Evolutionary conservation across 2,888 invertebrate species (phyloP).

Genomic region (Cantharis flavilabris): DNA sequence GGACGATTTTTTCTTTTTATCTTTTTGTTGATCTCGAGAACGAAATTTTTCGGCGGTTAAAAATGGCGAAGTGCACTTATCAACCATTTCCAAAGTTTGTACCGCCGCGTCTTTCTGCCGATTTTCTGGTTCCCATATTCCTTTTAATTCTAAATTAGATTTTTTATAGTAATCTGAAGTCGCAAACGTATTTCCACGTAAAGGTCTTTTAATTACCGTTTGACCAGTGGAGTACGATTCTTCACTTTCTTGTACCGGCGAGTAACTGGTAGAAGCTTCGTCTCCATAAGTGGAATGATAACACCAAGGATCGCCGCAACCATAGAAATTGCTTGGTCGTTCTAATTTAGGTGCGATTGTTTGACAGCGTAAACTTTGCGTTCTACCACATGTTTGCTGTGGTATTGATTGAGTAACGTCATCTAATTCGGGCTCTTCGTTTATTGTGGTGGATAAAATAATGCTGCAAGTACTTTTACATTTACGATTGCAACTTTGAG

Average conservation of each 20-base stretch:
- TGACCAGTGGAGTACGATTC: conserved; percentile 50
- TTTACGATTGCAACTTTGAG: conserved; percentile 55
- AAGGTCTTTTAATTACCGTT: conserved; percentile 35
- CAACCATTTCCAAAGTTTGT: conserved; percentile 58
- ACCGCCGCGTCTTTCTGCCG: conserved; percentile 58
- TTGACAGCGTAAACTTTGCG: conserved; percentile 55
- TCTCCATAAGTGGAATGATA: conserved; percentile 48
- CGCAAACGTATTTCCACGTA: conserved; percentile 48
- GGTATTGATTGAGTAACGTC: conserved; percentile 23
- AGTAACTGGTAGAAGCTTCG: conserved; percentile 44
- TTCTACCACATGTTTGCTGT: conserved; percentile 45
- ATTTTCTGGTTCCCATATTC: conserved; percentile 5
- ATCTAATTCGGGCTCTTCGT: conserved; percentile 47
- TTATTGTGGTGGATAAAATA: conserved; percentile 61
- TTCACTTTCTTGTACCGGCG: conserved; percentile 55
- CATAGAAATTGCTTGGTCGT: conserved; percentile 42
- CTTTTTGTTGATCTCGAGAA: conserved; percentile 24
- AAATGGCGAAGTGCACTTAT: conserved; percentile 54
- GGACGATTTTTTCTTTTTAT: conserved; percentile 32
- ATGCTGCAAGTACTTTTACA: conserved; percentile 74
- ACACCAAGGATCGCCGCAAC: conserved; percentile 57
- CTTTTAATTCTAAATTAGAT: conserved; percentile 41
- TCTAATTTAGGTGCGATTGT: conserved; percentile 47
- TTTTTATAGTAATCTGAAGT: conserved; percentile 46
- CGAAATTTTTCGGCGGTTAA: conserved; percentile 39